These are phyloP conservation scores for Uloborus plumipes DNA, from an alignment of 2,888 invertebrate genomes.

Conservation along the genomic window DNA sequence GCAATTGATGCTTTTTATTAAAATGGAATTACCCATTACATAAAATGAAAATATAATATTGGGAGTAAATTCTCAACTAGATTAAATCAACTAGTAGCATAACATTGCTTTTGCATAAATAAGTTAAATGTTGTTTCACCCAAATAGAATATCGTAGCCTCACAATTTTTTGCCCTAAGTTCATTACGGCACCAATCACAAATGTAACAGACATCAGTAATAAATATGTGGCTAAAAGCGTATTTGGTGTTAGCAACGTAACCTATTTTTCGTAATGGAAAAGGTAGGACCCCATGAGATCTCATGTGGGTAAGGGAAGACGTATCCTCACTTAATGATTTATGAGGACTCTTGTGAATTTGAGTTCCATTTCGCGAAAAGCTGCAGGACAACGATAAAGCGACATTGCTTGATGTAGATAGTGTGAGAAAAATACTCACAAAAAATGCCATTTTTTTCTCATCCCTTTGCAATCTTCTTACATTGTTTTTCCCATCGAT, in stretches of 20 bases:
- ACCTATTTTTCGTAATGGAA: constrained; percentile 8
- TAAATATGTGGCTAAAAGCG: too few species aligned
- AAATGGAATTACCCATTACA: too few species aligned
- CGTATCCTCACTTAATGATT: constrained; percentile 51
- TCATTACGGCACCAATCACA: too few species aligned
- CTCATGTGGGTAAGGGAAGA: constrained; percentile 31
- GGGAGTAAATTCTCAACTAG: too few species aligned
- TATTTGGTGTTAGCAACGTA: background rate
- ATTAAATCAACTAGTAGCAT: too few species aligned
- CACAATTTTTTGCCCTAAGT: too few species aligned
- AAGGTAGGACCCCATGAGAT: constrained; percentile 19
- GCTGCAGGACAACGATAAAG: constrained; percentile 58
- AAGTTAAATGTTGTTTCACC: too few species aligned
- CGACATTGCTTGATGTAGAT: constrained; percentile 44
- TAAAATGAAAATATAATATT: too few species aligned
- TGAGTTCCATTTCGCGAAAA: constrained; percentile 28
- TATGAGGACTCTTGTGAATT: constrained; percentile 57
- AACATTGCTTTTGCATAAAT: too few species aligned
- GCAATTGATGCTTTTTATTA: too few species aligned
- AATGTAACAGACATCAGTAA: too few species aligned
- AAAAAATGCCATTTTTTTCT: constrained; percentile 27
- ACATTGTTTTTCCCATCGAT: constrained; percentile 54
- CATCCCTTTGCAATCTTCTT: constrained; percentile 47
- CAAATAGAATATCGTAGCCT: too few species aligned
- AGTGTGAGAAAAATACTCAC: constrained; percentile 29